Base-by-base conservation (phyloP, 2,888 invertebrate genomes). In the Crioceris asparagi region DNA sequence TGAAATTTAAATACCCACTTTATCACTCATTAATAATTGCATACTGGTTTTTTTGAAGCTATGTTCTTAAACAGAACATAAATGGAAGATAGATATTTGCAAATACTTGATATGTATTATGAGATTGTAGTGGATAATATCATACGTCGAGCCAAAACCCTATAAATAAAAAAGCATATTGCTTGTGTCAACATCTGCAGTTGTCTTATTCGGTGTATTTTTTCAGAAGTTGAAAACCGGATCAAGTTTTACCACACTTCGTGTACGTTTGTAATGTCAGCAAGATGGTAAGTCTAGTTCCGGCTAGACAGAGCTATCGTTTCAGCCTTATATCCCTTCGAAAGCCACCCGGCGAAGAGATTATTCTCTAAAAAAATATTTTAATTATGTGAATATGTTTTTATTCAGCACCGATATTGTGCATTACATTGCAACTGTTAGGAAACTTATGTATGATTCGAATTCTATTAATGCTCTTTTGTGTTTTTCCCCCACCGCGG, bases 201-300 rank as follows among this genome's bases (percentile, higher is more conserved):
- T 27, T 27, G 68, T 73, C 75, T 76, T 71, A 76, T 71, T 75
- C 76, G 79, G 75, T 78, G 69, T 77, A 76, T 80, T 78, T 80
- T 81, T 81, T 77, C 80, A 80, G 80, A 80, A 79, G 69, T 72
- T 40, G 70, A 72, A 73, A 70, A 72, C 72, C 72, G 74, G 73
- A 62, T 64, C 63, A 62, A 74, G 74, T 74, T 69, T 59, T 55
- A 59, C 62, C n/a, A n/a, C 60, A 58, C 60, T 72, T 70, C 71
- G 71, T 74, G 68, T n/a, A 70, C 62, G 15, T 64, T 62, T 61
- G 72, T 71, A 70, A 72, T 51, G 71, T 70, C 69, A 67, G 63
- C 65, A 67, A 61, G 72, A 73, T 70, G 75, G 76, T 77, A 76
- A 77, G 76, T 77, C 69, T 72, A 72, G 71, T 70, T 65, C 67